Conservation (phyloP, 2,888 invertebrate species). For the Drepanosiphum platanoidis region DNA sequence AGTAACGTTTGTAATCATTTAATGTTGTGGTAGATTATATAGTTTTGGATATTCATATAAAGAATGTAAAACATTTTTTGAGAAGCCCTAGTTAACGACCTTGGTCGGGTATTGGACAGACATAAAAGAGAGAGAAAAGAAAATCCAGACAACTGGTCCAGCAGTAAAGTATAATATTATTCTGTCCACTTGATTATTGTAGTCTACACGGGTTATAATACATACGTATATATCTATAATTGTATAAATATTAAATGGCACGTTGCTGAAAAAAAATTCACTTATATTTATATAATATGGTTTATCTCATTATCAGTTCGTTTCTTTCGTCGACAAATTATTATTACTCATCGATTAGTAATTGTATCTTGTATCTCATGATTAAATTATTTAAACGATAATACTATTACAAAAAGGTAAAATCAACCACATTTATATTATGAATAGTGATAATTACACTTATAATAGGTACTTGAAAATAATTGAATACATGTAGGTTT, state of each 20-base stretch:
- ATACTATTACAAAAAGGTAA: neutral
- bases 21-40: neutral
- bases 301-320: neutral
- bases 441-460: no score
- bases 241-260: neutral
- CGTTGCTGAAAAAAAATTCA: neutral
- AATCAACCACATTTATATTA: no score
- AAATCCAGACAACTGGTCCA: constrained; percentile 53
- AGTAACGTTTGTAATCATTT: neutral
- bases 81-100: constrained; percentile 56
- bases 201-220: constrained; percentile 9
- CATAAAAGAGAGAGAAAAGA: constrained; percentile 34
- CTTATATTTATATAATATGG: neutral
- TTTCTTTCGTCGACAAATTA: no score
- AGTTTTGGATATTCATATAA: neutral
- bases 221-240: neutral
- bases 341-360: no score
- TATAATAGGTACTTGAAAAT: neutral
- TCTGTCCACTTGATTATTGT: constrained; percentile 15
- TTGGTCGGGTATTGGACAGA: constrained; percentile 53
- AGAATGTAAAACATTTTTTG: constrained; percentile 24
- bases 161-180: constrained; percentile 48
- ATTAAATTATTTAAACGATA: no score
- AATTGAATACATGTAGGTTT: neutral
- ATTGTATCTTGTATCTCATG: no score